Base-by-base conservation (phyloP, 1,140 invertebrate genomes). In the Temnothorax curvispinosus region DNA sequence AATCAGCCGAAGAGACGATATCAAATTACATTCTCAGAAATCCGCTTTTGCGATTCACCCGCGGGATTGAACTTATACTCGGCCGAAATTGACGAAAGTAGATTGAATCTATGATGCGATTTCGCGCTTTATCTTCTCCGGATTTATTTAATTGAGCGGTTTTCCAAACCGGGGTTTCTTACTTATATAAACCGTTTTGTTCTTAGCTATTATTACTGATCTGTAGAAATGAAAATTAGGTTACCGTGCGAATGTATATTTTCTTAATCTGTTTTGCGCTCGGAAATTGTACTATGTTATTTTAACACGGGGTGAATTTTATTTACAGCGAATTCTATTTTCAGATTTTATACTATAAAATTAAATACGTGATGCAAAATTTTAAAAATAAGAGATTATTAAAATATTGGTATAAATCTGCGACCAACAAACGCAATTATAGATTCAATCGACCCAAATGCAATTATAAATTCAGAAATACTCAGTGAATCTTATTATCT, bases 21-120 rank as follows among this genome's bases (percentile, higher is more conserved):
- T 84, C 56, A 75, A 84, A 84, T 84, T 84, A 84, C 72, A 84
- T 84, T 84, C 56, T 75, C 44, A 44, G 80, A 75, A 71, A 84
- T 75, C 41, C 80, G 54, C 80, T 84, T 84, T 75, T 60, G 69
- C 52, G 67, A 84, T 60, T 74, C 13, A 47, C 41, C 32, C 41
- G 67, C 15, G 11, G 54, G 54, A 84, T 84, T 32, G 27, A 71
- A 75, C 13, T 27, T 27, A 27, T 27, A 27, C 1, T 38, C 69
- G 69, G 60, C 11, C 80, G 54, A 71, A 84, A 21, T 38, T 56
- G 69, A 74, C 54, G 54, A 75, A 84, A 75, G 15, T 75, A 84
- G 54, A 84, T 84, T 84, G 32, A 75, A 84, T 60, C 52, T 82
- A 38, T 62, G 80, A 84, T 74, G 80, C 13, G 27, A 84, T 84